Conservation (phyloP, 2,113 vertebrate species). For the Arizona elegans region DNA sequence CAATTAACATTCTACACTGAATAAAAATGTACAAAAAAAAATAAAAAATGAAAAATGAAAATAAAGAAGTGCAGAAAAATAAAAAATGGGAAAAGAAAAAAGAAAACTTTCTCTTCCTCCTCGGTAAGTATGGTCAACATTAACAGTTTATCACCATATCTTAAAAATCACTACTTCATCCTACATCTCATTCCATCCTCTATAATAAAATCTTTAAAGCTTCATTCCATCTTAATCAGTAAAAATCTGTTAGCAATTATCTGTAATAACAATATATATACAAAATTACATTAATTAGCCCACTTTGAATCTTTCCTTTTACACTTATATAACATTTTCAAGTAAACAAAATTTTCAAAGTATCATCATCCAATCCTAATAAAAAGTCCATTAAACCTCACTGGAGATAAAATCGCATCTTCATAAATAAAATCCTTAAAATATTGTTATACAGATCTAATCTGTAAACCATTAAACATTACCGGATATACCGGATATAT, state of each 20-base stretch:
- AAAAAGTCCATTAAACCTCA: neutral
- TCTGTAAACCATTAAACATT: too few species aligned
- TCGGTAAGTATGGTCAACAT: neutral
- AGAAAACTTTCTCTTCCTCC: neutral
- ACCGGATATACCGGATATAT: too few species aligned
- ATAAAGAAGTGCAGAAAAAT: neutral
- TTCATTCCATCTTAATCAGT: neutral
- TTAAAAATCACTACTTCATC: neutral
- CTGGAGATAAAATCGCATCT: neutral
- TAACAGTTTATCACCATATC: neutral
- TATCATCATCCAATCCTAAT: neutral
- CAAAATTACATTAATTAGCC: neutral
- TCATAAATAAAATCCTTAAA: neutral
- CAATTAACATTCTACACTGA: neutral
- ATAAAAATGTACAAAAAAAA: neutral
- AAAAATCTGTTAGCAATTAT: neutral
- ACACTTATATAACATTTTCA: neutral
- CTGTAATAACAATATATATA: neutral
- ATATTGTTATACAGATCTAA: too few species aligned
- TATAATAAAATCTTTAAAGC: neutral
- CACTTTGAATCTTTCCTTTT: neutral
- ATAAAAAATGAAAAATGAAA: neutral
- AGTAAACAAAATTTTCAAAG: neutral
- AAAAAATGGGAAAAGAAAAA: neutral
- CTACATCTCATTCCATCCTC: neutral